phyloP scores from a whole-genome alignment of 1,140 invertebrate species.

The Drosophila sulfurigaster region DNA sequence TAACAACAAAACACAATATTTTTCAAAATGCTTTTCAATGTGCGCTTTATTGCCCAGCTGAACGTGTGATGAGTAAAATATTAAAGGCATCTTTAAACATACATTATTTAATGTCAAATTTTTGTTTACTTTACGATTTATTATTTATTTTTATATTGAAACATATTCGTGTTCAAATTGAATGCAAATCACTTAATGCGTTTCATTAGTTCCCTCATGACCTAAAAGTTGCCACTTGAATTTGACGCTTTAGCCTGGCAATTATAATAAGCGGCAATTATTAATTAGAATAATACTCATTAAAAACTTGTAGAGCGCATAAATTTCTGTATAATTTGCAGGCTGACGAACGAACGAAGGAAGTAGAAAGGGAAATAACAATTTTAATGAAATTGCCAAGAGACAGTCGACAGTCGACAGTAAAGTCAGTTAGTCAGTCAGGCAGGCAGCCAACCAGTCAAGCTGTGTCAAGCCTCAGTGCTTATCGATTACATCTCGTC shows the following conservation, averaged over 20 bases:
- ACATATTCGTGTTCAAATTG: no score
- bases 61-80: background rate
- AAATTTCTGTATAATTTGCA: constrained; percentile 72
- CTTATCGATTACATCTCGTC: constrained; percentile 77
- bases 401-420: constrained; percentile 16
- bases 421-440: constrained; percentile 24
- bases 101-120: background rate
- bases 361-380: background rate
- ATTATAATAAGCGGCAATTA: constrained; percentile 49
- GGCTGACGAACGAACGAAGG: constrained; percentile 25
- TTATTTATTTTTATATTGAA: background rate
- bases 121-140: background rate
- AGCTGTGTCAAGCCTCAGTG: constrained; percentile 55
- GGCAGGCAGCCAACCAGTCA: constrained; percentile 44
- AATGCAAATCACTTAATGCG: no score
- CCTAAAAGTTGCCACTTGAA: no score
- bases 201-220: no score
- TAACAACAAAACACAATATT: constrained; percentile 10
- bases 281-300: constrained; percentile 73
- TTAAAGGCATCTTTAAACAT: background rate
- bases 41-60: constrained; percentile 27
- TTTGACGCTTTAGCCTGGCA: background rate
- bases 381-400: constrained; percentile 73
- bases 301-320: constrained; percentile 69
- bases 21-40: constrained; percentile 19